Base-by-base conservation (phyloP, 2,888 invertebrate species). In the Tolmerus cingulatus region DNA sequence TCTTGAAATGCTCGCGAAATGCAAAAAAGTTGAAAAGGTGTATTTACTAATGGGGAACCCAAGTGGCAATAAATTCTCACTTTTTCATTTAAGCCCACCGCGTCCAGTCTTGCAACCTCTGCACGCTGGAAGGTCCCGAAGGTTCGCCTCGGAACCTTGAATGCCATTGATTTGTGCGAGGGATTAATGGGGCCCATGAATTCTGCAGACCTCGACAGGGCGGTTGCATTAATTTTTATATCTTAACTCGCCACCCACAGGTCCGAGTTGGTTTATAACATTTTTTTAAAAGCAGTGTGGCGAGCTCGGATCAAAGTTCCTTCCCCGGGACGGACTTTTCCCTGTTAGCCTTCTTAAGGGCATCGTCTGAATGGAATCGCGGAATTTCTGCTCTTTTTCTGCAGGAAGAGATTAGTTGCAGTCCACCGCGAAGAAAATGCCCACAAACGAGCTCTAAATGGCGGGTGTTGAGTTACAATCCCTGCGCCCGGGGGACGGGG, bases 401-500 rank as follows among this genome's bases (percentile, higher is more conserved):
- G 40, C 82, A 84, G 82, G 82, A 84, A 84, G 66, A 40, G 66
- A 84, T 84, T 84, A 84, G 66, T 19, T 19, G 66, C 66, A 84
- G 46, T 66, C 40, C 82, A 40, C 19, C 40, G 37, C 82, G 55
- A 84, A 37, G 82, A 66, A 40, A 84, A 84, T 66, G 82, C 40
- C 30, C 66, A 30, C 57, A 84, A 84, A 84, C 66, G 57, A 66
- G 40, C 66, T 16, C 66, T 66, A 37, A 84, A 84, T 51, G 57
- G 66, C 82, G 82, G 82, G 82, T 84, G 82, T 84, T 84, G 82
- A 84, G 82, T 84, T 84, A 84, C 82, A 84, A 84, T 84, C 40
- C 66, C 19, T 16, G 66, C 51, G 27, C 14, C 19, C 51, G n/a
- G 5, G 77, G 30, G 16, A 30, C 40, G 14, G n/a, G 55, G 16